These are phyloP conservation scores for Microchirus variegatus DNA, from an alignment of 2,797 vertebrate genomes.

Conservation along the genomic window DNA sequence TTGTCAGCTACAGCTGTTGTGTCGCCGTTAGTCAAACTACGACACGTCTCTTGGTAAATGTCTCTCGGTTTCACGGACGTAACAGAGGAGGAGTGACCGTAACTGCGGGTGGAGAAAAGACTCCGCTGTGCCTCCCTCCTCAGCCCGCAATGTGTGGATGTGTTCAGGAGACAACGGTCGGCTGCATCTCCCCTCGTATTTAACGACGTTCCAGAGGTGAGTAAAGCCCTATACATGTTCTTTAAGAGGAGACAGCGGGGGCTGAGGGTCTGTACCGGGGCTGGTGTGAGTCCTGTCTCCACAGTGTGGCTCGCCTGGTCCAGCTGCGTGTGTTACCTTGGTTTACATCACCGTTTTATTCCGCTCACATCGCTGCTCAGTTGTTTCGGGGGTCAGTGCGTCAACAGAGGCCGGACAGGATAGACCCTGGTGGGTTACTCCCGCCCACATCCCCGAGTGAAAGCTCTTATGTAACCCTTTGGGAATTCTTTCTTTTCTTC, in stretches of 20 bases:
- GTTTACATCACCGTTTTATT: neutral
- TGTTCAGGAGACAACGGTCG: slow-evolving; percentile 21
- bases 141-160: slow-evolving; percentile 36
- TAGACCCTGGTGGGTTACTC: slow-evolving; percentile 24
- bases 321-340: neutral
- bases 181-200: neutral
- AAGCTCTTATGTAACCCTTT: slow-evolving; percentile 74
- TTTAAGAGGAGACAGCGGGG: too few relatives aligned
- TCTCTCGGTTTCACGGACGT: slow-evolving; percentile 17
- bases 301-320: slow-evolving; percentile 2
- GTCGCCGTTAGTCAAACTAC: slow-evolving; percentile 3
- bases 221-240: slow-evolving; percentile 6
- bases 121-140: neutral
- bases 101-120: slow-evolving; percentile 43
- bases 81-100: slow-evolving; percentile 31
- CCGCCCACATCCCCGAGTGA: slow-evolving; percentile 28
- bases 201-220: slow-evolving; percentile 33
- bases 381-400: neutral
- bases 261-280: neutral
- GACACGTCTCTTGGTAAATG: slow-evolving; percentile 19
- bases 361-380: slow-evolving; percentile 5
- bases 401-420: slow-evolving; percentile 14
- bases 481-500: slow-evolving; percentile 60
- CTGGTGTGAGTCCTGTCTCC: slow-evolving; percentile 44
- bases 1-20: slow-evolving; percentile 11